These are phyloP conservation scores for Nomada flava DNA, from an alignment of 2,888 invertebrate species.

Conservation along the genomic window DNA sequence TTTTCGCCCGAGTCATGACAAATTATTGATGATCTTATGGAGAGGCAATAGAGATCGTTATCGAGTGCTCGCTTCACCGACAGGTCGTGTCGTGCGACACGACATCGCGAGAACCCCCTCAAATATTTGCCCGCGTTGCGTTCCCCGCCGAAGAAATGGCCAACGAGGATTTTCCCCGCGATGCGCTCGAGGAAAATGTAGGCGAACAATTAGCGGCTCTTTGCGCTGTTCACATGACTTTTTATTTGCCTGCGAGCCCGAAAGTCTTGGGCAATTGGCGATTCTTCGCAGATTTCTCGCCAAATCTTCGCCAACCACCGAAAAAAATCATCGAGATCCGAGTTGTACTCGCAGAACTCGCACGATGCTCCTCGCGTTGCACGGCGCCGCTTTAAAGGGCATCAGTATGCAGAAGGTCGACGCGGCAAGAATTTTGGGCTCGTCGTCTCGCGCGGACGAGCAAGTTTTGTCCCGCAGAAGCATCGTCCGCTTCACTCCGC, in stretches of 20 bases:
- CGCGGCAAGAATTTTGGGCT: conserved; percentile 57
- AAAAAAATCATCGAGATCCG: background rate
- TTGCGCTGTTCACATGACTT: background rate
- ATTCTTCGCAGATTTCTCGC: too few relatives aligned
- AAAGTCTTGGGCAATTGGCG: background rate
- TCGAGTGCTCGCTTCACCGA: conserved; percentile 49
- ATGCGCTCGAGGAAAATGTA: background rate
- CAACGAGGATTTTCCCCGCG: background rate
- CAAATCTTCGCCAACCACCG: background rate
- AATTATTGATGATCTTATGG: conserved; percentile 66
- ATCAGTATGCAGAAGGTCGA: conserved; percentile 62
- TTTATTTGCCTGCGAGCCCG: background rate
- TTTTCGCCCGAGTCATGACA: conserved; percentile 62
- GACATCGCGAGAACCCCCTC: conserved; percentile 48
- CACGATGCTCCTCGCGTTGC: conserved; percentile 25
- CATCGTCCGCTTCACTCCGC: too few relatives aligned
- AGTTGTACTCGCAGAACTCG: conserved; percentile 29
- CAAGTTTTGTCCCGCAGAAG: conserved; percentile 37
- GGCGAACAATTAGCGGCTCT: background rate
- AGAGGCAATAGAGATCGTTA: conserved; percentile 63
- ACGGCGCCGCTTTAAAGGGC: conserved; percentile 47
- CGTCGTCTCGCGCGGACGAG: conserved; percentile 20
- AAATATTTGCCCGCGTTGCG: conserved; percentile 41
- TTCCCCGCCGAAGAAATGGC: conserved; percentile 36
- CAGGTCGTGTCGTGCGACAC: conserved; percentile 56